phyloP scores from a whole-genome alignment of 2,797 vertebrate genomes.

The Odontamblyopus rebecca region DNA sequence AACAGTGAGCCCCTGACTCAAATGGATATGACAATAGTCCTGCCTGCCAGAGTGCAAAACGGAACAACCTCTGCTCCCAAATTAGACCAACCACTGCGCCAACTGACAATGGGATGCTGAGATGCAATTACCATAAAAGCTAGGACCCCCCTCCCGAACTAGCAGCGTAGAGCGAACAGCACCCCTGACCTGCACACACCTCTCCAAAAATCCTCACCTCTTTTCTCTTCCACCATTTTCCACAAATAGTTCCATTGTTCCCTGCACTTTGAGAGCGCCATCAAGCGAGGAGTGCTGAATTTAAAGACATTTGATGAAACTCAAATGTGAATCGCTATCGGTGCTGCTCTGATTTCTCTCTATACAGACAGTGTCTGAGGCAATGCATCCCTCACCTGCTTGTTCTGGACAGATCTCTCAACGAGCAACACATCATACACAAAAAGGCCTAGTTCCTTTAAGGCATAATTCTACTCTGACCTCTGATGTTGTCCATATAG shows the following conservation, averaged over 20 bases:
- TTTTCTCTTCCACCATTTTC: conserved; percentile 44
- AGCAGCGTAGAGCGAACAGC: conserved; percentile 36
- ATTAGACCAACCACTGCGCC: conserved; percentile 63
- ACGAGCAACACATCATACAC: conserved; percentile 33
- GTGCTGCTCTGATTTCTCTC: conserved; percentile 30
- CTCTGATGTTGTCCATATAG: conserved; percentile 64
- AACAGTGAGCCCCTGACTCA: conserved; percentile 36
- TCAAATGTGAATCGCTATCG: conserved; percentile 50
- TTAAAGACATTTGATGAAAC: conserved; percentile 67
- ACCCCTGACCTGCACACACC: conserved; percentile 45
- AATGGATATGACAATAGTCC: conserved; percentile 53
- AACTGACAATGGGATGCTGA: conserved; percentile 66
- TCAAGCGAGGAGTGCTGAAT: conserved; percentile 39
- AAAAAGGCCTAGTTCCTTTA: conserved; percentile 50
- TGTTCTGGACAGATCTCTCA: conserved; percentile 12
- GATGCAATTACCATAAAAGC: conserved; percentile 76
- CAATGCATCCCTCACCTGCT: conserved; percentile 27
- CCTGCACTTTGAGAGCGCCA: conserved; percentile 42
- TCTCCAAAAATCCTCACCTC: conserved; percentile 43
- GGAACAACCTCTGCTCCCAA: conserved; percentile 59
- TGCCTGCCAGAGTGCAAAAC: conserved; percentile 48
- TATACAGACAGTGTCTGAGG: conserved; percentile 26
- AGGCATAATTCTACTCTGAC: conserved; percentile 60
- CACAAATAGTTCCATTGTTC: conserved; percentile 53
- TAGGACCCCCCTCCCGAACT: conserved; percentile 29